A percentile compares a stretch with the other conserved stretches of the same genome.
These are phyloP conservation scores for Poeciliopsis retropinna DNA, from an alignment of 2,113 vertebrate species.

Conservation along the genomic window DNA sequence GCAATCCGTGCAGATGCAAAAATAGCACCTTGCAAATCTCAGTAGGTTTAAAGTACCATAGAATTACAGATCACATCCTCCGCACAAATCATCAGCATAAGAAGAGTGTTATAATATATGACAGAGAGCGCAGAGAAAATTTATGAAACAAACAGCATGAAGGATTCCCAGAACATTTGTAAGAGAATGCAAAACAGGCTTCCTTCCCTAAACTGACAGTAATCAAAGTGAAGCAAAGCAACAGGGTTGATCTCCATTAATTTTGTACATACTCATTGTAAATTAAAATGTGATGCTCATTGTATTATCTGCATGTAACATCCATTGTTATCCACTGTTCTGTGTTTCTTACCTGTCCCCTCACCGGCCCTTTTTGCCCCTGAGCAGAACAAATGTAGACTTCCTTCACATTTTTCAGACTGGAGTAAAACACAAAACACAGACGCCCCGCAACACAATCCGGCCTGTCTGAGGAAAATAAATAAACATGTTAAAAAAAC, in stretches of 20 bases:
- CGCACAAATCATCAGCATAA: not conserved
- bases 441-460: conserved; percentile 89
- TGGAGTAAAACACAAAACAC: conserved; percentile 92
- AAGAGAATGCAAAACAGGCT: not conserved
- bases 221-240: too few species aligned
- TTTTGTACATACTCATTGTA: too few species aligned
- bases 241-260: too few species aligned
- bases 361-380: conserved; percentile 83
- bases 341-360: conserved; percentile 88
- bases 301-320: too few species aligned
- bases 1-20: not conserved
- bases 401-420: conserved; percentile 94
- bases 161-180: not conserved
- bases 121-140: too few species aligned
- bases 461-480: conserved; percentile 84
- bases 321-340: not conserved
- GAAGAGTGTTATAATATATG: not conserved
- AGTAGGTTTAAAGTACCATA: not conserved
- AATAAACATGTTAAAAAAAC: not conserved
- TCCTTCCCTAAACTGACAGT: too few species aligned
- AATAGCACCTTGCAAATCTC: not conserved
- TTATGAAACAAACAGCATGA: not conserved
- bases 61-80: not conserved
- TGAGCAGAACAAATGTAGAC: conserved; percentile 86
- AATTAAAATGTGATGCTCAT: too few species aligned